These are phyloP conservation scores for Pogoniulus pusillus DNA, from an alignment of 2,797 vertebrate genomes.

Conservation along the genomic window DNA sequence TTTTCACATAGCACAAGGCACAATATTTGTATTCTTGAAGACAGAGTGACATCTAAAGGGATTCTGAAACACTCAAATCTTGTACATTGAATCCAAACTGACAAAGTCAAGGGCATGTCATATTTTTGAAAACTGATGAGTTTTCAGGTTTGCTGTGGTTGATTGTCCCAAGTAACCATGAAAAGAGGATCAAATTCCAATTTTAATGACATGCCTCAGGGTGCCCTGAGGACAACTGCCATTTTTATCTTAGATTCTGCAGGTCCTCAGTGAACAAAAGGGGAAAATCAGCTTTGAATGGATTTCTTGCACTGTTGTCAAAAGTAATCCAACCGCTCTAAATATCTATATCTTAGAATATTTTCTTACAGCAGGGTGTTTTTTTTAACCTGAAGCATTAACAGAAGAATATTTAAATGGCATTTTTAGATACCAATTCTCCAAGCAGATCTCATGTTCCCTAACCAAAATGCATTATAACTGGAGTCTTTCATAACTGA, in stretches of 20 bases:
- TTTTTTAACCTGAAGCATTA: constrained; percentile 76
- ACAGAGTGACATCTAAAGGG: constrained; percentile 99
- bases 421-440: constrained; percentile 75
- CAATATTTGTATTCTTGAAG: constrained; percentile 85
- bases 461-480: constrained; percentile 44
- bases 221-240: constrained; percentile 93
- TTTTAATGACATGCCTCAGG: constrained; percentile 96
- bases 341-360: constrained; percentile 81
- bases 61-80: constrained; percentile 79
- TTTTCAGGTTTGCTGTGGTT: constrained; percentile 92
- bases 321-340: constrained; percentile 79
- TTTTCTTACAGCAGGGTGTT: constrained; percentile 64
- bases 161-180: constrained; percentile 90
- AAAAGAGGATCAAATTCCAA: constrained; percentile 93
- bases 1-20: constrained; percentile 22
- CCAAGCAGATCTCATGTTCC: constrained; percentile 71
- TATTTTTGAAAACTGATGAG: constrained; percentile 92
- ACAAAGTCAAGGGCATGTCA: constrained; percentile 91
- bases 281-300: constrained; percentile 79
- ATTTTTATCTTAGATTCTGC: constrained; percentile 94
- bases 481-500: not conserved
- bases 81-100: constrained; percentile 72
- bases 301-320: constrained; percentile 82
- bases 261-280: constrained; percentile 79
- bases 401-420: constrained; percentile 73